Conservation (phyloP, 2,797 vertebrate genomes). For the Acomys russatus region DNA sequence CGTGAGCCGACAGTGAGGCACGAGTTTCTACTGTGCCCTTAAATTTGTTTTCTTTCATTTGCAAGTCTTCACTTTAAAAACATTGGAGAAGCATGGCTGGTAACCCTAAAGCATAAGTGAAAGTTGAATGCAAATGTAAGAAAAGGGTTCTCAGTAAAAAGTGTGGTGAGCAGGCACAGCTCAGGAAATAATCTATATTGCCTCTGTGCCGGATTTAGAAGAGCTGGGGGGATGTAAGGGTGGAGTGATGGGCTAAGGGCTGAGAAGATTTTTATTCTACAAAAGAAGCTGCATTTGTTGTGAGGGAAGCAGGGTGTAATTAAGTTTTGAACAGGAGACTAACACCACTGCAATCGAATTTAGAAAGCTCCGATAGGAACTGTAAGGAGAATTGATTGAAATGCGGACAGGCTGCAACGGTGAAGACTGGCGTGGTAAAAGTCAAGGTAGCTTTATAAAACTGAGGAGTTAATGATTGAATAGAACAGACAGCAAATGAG, state of each 20-base stretch:
- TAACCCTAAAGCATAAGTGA: background rate
- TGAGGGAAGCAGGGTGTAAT: background rate
- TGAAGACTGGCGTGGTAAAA: background rate
- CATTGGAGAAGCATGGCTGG: background rate
- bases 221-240: background rate
- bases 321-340: background rate
- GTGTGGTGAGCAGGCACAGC: background rate
- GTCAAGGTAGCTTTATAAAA: background rate
- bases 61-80: background rate
- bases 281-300: background rate
- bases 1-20: background rate
- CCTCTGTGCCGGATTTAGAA: background rate
- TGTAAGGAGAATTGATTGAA: background rate
- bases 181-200: background rate
- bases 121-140: conserved; percentile 10
- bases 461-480: background rate
- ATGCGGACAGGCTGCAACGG: background rate
- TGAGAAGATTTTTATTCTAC: background rate
- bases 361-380: background rate
- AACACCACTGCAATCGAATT: background rate
- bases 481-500: conserved; percentile 12
- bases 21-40: background rate
- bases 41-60: conserved; percentile 10
- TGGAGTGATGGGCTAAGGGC: background rate
- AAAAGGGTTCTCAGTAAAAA: background rate